Percentiles rank a stretch among this genome's conserved stretches.
phyloP scores from a whole-genome alignment of 2,797 vertebrate species.

The Brachyrhaphis roseni region DNA sequence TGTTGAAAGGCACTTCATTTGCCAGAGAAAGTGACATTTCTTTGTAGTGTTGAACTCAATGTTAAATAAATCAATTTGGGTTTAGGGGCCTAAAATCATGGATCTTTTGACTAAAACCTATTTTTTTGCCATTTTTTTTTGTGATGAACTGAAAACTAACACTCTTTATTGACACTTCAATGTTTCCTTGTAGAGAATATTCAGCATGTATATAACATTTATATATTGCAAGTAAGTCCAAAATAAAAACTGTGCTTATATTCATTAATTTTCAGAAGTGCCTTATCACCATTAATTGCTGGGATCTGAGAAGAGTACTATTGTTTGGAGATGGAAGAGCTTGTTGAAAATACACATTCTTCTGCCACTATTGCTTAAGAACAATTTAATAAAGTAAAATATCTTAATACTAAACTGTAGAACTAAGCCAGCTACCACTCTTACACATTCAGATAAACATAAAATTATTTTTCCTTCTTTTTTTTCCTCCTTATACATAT shows the following conservation, averaged over 20 bases:
- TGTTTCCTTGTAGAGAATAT: not conserved
- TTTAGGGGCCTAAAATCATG: not conserved
- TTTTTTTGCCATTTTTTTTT: not conserved
- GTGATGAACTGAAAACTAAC: not conserved
- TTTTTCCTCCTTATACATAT: not conserved
- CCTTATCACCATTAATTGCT: not conserved
- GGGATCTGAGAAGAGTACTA: not conserved
- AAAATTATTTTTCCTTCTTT: not conserved
- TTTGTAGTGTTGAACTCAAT: not conserved
- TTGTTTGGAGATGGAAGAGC: not conserved
- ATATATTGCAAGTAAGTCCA: constrained; percentile 5
- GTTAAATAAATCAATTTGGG: not conserved
- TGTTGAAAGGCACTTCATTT: not conserved
- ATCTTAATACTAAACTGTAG: not conserved
- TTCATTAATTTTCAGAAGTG: not conserved
- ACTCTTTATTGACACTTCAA: not conserved
- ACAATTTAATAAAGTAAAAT: not conserved
- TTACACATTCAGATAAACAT: not conserved
- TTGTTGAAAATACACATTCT: not conserved
- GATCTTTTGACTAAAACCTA: not conserved
- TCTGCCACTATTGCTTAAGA: not conserved
- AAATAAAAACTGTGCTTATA: not conserved
- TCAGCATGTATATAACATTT: constrained; percentile 1
- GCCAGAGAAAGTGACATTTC: constrained; percentile 2
- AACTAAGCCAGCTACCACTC: not conserved